Evolutionary conservation across 1,140 invertebrate genomes (phyloP).

Genomic region (Helicoverpa zea): DNA sequence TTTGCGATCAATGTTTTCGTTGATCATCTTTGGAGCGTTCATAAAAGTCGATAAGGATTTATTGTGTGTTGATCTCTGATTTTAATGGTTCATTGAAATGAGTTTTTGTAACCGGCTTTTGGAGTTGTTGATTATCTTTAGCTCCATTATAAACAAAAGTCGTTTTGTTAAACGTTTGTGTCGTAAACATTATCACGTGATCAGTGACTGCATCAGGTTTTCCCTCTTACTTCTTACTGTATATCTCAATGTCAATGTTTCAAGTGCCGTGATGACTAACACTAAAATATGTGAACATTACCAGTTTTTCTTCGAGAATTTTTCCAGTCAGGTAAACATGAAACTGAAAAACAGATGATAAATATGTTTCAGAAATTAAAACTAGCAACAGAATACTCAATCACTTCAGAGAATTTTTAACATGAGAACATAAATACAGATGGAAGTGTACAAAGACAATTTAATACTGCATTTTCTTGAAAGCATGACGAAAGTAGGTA

Average conservation of each 20-base stretch:
- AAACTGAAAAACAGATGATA: conserved; percentile 18
- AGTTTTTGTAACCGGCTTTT: background rate
- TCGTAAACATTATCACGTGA: background rate
- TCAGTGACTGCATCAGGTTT: background rate
- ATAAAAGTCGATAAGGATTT: background rate
- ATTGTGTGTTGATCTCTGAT: background rate
- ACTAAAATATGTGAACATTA: background rate
- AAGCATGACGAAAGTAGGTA: conserved; percentile 28
- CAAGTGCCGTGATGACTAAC: conserved; percentile 6
- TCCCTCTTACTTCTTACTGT: conserved; percentile 10
- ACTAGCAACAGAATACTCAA: conserved; percentile 10
- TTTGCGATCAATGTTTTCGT: conserved; percentile 18
- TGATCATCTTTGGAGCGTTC: background rate
- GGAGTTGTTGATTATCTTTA: background rate
- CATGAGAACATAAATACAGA: background rate
- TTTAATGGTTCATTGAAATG: background rate
- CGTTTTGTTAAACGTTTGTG: background rate
- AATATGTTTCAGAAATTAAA: background rate
- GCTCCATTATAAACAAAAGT: background rate
- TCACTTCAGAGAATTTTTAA: conserved; percentile 6
- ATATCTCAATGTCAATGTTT: background rate
- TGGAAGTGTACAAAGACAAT: conserved; percentile 13
- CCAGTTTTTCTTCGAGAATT: conserved; percentile 6
- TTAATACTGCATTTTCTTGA: conserved; percentile 19
- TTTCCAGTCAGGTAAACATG: conserved; percentile 7